Evolutionary conservation across 2,797 vertebrate species (phyloP), one percentile per base, ranked within the genome.

Genomic region (Peromyscus melanophrys): DNA sequence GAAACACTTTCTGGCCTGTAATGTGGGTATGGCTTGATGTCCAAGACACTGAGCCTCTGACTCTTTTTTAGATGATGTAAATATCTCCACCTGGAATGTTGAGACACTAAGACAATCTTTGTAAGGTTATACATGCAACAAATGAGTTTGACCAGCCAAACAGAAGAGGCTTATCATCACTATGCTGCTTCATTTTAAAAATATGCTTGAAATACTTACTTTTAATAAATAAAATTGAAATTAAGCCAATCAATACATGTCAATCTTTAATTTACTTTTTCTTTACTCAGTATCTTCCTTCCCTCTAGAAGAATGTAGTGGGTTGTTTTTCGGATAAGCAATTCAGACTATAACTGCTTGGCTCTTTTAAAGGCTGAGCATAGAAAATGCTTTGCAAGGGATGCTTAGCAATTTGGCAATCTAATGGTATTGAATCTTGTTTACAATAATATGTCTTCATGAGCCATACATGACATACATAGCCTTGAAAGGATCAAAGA

Each of bases 401-500:
- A 25, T 59, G 27, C 84, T 95, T 34, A 34, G 85, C 83, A 97
- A 97, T 94, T 19, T 86, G 71, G 11, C 90, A 31, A 4, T 3
- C 1, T 95, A 91, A 98, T 96, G 93, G 80, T 92, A 97, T 97
- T 37, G 73, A 94, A 86, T 91, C 46, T 92, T 96, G 97, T 67
- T 57, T 77, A 90, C 92, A 82, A 69, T 96, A 75, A 27, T 4
- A 40, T n/a, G 89, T 49, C 55, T 96, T 49, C 94, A 76, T 34
- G 76, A 81, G 80, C 96, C 17, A 97, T 95, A 92, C 61, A 76
- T 57, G 0, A 12, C 95, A 97, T 34, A 87, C 95, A 95, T 34
- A 87, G 0, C 92, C 84, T 97, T 96, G 73, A 88, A 97, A 94
- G 97, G 94, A 91, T n/a, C n/a, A 59, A 97, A 93, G 94, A 97